phyloP scores from a whole-genome alignment of 1,140 invertebrate species.

The Nephila pilipes region DNA sequence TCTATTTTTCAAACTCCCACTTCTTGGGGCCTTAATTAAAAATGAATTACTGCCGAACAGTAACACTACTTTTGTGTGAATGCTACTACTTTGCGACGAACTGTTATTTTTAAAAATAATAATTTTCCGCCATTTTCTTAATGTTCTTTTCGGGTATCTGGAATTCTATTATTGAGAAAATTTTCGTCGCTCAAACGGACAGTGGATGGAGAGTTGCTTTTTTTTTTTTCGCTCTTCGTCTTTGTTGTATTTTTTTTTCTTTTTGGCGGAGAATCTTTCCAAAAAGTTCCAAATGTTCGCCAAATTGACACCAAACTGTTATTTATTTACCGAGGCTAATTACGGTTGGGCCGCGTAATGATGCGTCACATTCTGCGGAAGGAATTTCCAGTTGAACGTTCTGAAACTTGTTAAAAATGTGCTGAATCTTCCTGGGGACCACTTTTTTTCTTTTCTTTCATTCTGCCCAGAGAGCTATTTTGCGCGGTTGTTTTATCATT shows the following conservation, averaged over 20 bases:
- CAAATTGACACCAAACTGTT: constrained; percentile 59
- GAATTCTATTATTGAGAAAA: constrained; percentile 56
- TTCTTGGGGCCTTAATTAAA: constrained; percentile 19
- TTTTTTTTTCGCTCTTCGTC: background rate
- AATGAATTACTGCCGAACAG: constrained; percentile 21
- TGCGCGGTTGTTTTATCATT: background rate
- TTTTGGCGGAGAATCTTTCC: background rate
- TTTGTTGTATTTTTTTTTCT: background rate
- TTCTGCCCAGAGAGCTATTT: background rate
- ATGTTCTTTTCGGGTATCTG: constrained; percentile 20
- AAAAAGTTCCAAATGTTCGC: constrained; percentile 32
- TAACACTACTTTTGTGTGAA: background rate
- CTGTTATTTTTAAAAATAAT: constrained; percentile 33
- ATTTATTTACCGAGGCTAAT: constrained; percentile 57
- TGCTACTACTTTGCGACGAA: background rate
- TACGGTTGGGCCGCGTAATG: constrained; percentile 41
- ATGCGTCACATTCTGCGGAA: constrained; percentile 33
- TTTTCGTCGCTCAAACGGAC: background rate
- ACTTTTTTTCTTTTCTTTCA: background rate
- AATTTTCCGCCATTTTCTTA: constrained; percentile 23
- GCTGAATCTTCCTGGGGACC: constrained; percentile 42
- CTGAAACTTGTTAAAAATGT: constrained; percentile 59
- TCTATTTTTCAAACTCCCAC: constrained; percentile 3
- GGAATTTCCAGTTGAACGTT: constrained; percentile 58
- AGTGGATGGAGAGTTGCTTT: background rate